phyloP scores from a whole-genome alignment of 2,113 vertebrate species.

The Anhinga anhinga region DNA sequence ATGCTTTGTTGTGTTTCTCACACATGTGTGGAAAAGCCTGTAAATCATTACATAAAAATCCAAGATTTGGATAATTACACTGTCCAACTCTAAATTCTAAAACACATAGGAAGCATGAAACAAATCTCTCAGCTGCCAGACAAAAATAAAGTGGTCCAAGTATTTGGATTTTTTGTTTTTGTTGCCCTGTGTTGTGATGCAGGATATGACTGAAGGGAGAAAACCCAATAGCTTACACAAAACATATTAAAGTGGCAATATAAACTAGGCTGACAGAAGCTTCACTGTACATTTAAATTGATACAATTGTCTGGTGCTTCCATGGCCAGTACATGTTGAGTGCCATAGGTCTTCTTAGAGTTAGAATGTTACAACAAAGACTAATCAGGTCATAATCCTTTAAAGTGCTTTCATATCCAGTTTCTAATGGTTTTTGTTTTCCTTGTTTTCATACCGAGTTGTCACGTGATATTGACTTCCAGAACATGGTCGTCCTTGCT shows the following conservation, averaged over 20 bases:
- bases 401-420: slow-evolving; percentile 65
- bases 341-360: slow-evolving; percentile 41
- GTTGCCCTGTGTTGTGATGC: not conserved
- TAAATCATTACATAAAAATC: slow-evolving; percentile 27
- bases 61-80: not conserved
- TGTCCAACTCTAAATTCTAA: slow-evolving; percentile 23
- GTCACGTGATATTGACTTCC: slow-evolving; percentile 96
- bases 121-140: slow-evolving; percentile 24
- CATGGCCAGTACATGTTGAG: slow-evolving; percentile 27
- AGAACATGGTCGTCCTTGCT: slow-evolving; percentile 92
- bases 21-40: slow-evolving; percentile 19
- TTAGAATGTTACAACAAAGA: slow-evolving; percentile 35
- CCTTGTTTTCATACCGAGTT: not conserved
- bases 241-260: slow-evolving; percentile 39
- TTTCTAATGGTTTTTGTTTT: not conserved
- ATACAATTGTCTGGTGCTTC: slow-evolving; percentile 64
- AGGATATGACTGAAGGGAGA: slow-evolving; percentile 5
- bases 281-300: slow-evolving; percentile 59
- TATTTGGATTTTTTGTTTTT: not conserved
- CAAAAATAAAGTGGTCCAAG: not conserved
- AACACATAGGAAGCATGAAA: slow-evolving; percentile 16
- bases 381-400: slow-evolving; percentile 42
- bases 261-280: slow-evolving; percentile 60
- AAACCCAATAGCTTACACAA: slow-evolving; percentile 25
- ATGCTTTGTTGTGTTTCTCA: not conserved